Percentiles rank a stretch among this genome's conserved stretches.
These are phyloP conservation scores for Lampropteryx suffumata DNA, from an alignment of 2,888 invertebrate genomes.

Conservation along the genomic window DNA sequence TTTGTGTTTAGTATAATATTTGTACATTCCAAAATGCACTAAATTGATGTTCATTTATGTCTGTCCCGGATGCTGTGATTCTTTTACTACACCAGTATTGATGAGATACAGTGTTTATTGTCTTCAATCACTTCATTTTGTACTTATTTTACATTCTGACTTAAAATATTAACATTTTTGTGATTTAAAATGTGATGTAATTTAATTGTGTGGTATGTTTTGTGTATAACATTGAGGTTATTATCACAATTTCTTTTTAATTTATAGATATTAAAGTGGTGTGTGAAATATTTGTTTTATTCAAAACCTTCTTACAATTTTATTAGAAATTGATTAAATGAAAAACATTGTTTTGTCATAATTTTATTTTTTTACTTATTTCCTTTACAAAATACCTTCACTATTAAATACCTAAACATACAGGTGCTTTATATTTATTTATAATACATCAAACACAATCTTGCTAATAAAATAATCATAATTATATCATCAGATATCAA, in stretches of 20 bases:
- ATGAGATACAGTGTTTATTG: no score
- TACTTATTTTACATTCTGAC: conserved; percentile 15
- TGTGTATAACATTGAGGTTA: conserved; percentile 10
- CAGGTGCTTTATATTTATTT: no score
- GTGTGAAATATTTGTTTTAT: conserved; percentile 25
- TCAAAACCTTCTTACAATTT: background rate
- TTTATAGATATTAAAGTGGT: conserved; percentile 33
- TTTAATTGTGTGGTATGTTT: conserved; percentile 9
- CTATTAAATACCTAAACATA: no score
- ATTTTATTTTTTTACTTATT: no score
- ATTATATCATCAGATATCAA: background rate
- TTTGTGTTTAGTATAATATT: background rate
- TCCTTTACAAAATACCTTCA: no score
- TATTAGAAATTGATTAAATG: no score
- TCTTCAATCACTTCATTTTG: background rate
- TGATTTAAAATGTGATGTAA: conserved; percentile 33
- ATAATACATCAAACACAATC: no score
- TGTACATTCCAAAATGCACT: conserved; percentile 28
- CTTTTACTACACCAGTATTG: conserved; percentile 41
- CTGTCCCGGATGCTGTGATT: conserved; percentile 38
- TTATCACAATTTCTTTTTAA: conserved; percentile 18
- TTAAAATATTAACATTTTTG: conserved; percentile 23
- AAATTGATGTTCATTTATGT: background rate
- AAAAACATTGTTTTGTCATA: no score
- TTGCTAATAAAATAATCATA: no score